A percentile compares a stretch with the other conserved stretches of the same genome.
These are phyloP conservation scores for Dynastes grantii DNA, from an alignment of 2,888 invertebrate species.

Conservation along the genomic window DNA sequence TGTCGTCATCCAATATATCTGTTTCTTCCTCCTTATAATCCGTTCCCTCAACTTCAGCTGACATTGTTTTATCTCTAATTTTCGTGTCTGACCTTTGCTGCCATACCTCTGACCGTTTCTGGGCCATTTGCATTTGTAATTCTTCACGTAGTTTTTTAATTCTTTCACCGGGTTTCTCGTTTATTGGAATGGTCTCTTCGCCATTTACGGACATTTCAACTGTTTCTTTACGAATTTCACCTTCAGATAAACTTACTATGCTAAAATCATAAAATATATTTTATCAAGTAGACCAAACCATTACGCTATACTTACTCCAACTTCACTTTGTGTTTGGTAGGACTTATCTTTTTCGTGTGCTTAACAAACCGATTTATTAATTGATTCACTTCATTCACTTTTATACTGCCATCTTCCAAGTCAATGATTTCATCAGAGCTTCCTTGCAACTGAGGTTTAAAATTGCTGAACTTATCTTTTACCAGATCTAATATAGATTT, in stretches of 20 bases:
- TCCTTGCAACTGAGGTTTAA: constrained; percentile 73
- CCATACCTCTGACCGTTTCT: constrained; percentile 81
- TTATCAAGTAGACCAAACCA: background rate
- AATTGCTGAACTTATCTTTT: constrained; percentile 63
- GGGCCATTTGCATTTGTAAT: constrained; percentile 81
- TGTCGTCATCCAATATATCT: constrained; percentile 72
- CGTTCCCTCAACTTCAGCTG: constrained; percentile 59
- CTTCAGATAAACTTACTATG: constrained; percentile 69
- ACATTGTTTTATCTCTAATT: constrained; percentile 67
- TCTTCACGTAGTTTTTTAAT: constrained; percentile 81
- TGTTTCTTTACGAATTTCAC: constrained; percentile 70
- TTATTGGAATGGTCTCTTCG: constrained; percentile 61
- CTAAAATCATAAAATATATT: constrained; percentile 58
- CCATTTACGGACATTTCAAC: constrained; percentile 64
- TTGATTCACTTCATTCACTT: constrained; percentile 76
- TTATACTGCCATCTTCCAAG: constrained; percentile 72
- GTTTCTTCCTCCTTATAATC: constrained; percentile 64
- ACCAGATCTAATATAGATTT: constrained; percentile 52
- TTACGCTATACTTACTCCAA: constrained; percentile 71
- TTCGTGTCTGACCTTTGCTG: constrained; percentile 71
- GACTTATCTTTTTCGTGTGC: constrained; percentile 76
- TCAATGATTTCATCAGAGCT: constrained; percentile 75
- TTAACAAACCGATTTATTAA: constrained; percentile 82
- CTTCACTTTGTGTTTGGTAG: constrained; percentile 74
- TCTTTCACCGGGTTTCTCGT: constrained; percentile 80